Conservation (phyloP, 2,888 invertebrate species). For the Plebejus argus region DNA sequence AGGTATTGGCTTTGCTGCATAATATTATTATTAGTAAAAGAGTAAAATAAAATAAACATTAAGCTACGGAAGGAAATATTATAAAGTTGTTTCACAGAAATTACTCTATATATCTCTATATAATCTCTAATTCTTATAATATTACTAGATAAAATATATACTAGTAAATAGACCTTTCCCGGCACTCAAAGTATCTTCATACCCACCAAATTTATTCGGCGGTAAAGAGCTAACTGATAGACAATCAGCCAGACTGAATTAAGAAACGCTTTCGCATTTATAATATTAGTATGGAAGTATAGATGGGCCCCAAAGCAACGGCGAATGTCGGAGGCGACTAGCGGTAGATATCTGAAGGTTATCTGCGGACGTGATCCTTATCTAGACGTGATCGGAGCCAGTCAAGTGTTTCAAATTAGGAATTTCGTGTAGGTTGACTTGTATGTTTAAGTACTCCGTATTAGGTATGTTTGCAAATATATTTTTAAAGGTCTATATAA, state of each 20-base stretch:
- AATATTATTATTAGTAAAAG: neutral
- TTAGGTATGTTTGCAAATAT: neutral
- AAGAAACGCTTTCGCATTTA: no score
- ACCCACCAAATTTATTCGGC: no score
- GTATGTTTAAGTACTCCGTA: neutral
- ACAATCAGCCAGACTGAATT: no score
- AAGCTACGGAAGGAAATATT: neutral
- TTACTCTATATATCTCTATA: no score
- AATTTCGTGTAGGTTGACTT: slow-evolving; percentile 1
- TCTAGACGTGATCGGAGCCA: neutral
- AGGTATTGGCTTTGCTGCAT: neutral
- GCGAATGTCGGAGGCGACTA: neutral
- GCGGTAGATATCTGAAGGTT: neutral
- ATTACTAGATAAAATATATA: no score
- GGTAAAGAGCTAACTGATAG: no score
- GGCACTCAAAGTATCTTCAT: no score
- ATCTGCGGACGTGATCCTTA: neutral
- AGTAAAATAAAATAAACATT: neutral
- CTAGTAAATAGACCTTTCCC: no score
- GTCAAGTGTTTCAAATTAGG: slow-evolving; percentile 1
- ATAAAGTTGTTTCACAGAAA: neutral
- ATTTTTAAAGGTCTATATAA: neutral
- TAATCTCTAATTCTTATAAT: neutral
- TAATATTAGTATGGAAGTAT: no score
- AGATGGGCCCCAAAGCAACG: neutral